Conservation (phyloP, 2,113 vertebrate genomes). For the Pygoscelis antarcticus region DNA sequence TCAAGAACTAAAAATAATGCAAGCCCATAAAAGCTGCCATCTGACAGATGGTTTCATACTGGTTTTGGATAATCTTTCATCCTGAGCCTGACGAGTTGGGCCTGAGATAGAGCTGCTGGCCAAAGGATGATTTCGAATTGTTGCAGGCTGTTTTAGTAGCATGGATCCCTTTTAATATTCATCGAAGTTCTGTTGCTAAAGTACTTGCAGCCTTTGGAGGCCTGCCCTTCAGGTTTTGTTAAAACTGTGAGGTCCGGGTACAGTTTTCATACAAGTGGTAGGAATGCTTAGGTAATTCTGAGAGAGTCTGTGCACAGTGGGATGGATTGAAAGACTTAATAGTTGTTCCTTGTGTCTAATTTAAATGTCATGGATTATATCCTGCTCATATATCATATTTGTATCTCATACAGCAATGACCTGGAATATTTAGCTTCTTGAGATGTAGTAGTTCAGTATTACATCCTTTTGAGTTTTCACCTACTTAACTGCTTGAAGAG, state of each 20-base stretch:
- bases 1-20: slow-evolving; percentile 45
- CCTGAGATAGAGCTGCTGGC: not conserved
- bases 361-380: not conserved
- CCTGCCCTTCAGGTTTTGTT: not conserved
- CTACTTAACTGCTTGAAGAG: not conserved
- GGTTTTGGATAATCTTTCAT: not conserved
- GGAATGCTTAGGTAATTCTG: not conserved
- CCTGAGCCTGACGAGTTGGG: not conserved
- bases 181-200: not conserved
- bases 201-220: not conserved
- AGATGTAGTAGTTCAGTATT: not conserved
- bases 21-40: not conserved
- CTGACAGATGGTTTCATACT: slow-evolving; percentile 46
- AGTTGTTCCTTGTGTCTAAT: not conserved
- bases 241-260: not conserved
- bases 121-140: not conserved
- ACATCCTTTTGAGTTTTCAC: not conserved
- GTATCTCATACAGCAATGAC: not conserved
- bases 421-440: not conserved
- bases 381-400: not conserved
- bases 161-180: not conserved
- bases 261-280: not conserved
- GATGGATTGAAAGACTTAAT: not conserved
- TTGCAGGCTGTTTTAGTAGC: not conserved
- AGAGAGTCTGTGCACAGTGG: not conserved